Percentiles rank a stretch among this genome's conserved stretches.
Conservation (phyloP, 2,888 invertebrate genomes). For the Phorcus lineatus region DNA sequence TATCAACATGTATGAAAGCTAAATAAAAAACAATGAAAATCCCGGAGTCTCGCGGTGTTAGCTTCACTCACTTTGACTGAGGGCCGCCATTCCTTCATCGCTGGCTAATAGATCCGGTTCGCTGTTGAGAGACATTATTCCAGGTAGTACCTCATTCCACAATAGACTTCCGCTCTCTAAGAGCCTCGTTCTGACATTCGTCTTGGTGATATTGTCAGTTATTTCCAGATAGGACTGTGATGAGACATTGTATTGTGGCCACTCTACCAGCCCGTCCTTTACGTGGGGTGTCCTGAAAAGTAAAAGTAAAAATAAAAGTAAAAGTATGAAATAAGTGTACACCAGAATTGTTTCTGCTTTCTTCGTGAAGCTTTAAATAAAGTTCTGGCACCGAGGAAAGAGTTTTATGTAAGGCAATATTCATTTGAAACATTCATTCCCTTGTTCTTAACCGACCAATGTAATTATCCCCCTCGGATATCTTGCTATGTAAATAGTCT, state of each 20-base stretch:
- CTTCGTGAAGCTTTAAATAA: no score
- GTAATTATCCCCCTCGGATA: no score
- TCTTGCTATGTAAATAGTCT: no score
- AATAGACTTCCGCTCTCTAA: not conserved
- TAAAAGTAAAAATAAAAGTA: not conserved
- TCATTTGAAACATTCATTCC: no score
- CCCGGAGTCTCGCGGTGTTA: no score
- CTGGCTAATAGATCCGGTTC: not conserved
- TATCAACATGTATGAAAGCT: no score
- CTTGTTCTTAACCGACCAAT: no score
- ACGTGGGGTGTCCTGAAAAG: not conserved
- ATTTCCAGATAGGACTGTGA: not conserved
- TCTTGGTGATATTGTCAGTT: not conserved
- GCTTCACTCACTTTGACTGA: no score
- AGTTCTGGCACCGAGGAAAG: no score
- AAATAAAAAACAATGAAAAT: no score
- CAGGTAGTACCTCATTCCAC: conserved; percentile 1
- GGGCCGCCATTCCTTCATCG: not conserved
- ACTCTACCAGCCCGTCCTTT: not conserved
- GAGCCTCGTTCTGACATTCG: conserved; percentile 2
- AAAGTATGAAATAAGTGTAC: not conserved
- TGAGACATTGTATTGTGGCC: not conserved
- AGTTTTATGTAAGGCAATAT: no score
- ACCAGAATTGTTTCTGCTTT: no score
- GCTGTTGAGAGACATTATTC: not conserved